These are phyloP conservation scores for Oryzias sinensis DNA, from an alignment of 2,797 vertebrate species.

Conservation along the genomic window DNA sequence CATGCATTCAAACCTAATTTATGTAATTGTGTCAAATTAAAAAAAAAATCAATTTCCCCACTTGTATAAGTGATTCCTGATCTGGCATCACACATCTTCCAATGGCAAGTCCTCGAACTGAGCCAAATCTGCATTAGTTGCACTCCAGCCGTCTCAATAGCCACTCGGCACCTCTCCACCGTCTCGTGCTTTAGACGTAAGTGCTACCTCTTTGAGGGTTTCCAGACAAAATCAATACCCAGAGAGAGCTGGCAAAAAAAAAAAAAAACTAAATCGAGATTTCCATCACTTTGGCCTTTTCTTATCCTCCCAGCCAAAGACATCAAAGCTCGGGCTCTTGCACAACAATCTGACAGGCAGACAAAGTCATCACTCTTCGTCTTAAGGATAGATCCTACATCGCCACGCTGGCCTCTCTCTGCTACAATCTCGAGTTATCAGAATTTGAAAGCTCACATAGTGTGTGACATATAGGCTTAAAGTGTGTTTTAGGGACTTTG, in stretches of 20 bases:
- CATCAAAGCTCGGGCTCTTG: slow-evolving; percentile 61
- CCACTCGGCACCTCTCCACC: slow-evolving; percentile 51
- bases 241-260: slow-evolving; percentile 64
- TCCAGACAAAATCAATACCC: slow-evolving; percentile 79
- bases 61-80: slow-evolving; percentile 44
- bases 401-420: slow-evolving; percentile 32
- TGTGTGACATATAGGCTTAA: slow-evolving; percentile 17
- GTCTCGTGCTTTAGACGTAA: slow-evolving; percentile 61
- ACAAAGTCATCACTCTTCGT: slow-evolving; percentile 71
- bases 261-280: slow-evolving; percentile 62
- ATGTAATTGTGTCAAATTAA: slow-evolving; percentile 36
- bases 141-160: slow-evolving; percentile 51
- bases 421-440: slow-evolving; percentile 32
- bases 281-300: slow-evolving; percentile 71
- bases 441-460: slow-evolving; percentile 18
- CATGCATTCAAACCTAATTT: background rate
- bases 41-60: slow-evolving; percentile 34
- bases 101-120: slow-evolving; percentile 40
- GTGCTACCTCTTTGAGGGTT: slow-evolving; percentile 69
- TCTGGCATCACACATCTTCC: slow-evolving; percentile 22
- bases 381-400: slow-evolving; percentile 61
- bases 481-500: slow-evolving; percentile 9
- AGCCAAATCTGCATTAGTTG: slow-evolving; percentile 60
- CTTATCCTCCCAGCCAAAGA: slow-evolving; percentile 59
- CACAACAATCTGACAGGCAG: slow-evolving; percentile 54